Conservation (phyloP, 2,113 vertebrate genomes). For the Plectropomus leopardus region DNA sequence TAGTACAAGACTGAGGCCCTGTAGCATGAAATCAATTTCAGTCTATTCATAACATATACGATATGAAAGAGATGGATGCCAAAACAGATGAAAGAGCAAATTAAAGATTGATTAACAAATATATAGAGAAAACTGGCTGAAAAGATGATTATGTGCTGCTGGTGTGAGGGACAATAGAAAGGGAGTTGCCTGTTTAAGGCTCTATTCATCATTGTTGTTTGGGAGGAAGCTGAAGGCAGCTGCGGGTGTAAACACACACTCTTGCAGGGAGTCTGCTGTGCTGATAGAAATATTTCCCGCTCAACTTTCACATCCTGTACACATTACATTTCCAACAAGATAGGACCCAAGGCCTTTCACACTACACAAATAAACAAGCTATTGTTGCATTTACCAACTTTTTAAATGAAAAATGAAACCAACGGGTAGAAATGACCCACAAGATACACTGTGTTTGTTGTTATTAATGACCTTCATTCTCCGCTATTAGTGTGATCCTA, state of each 20-base stretch:
- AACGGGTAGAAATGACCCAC: neutral
- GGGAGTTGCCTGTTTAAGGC: constrained; percentile 42
- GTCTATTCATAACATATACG: constrained; percentile 25
- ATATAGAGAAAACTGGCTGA: constrained; percentile 15
- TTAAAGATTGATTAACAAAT: constrained; percentile 57
- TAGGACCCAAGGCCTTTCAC: neutral
- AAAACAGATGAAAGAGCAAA: constrained; percentile 40
- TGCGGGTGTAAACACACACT: constrained; percentile 12
- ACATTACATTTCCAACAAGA: constrained; percentile 16
- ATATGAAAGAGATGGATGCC: constrained; percentile 47
- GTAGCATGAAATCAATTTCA: constrained; percentile 63
- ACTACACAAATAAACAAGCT: constrained; percentile 16
- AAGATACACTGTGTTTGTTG: neutral
- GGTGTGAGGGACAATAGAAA: constrained; percentile 28
- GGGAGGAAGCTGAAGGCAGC: constrained; percentile 35
- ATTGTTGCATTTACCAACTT: neutral
- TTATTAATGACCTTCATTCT: constrained; percentile 11
- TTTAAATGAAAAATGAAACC: constrained; percentile 13
- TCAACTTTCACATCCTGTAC: constrained; percentile 5
- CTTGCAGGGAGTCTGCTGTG: constrained; percentile 11
- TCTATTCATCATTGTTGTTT: constrained; percentile 48
- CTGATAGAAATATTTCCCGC: constrained; percentile 17
- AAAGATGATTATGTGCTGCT: constrained; percentile 43
- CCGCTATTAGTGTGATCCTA: neutral
- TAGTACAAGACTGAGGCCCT: constrained; percentile 17